Base-by-base conservation (phyloP, 2,797 vertebrate genomes). In the Pseudochromis fuscus region DNA sequence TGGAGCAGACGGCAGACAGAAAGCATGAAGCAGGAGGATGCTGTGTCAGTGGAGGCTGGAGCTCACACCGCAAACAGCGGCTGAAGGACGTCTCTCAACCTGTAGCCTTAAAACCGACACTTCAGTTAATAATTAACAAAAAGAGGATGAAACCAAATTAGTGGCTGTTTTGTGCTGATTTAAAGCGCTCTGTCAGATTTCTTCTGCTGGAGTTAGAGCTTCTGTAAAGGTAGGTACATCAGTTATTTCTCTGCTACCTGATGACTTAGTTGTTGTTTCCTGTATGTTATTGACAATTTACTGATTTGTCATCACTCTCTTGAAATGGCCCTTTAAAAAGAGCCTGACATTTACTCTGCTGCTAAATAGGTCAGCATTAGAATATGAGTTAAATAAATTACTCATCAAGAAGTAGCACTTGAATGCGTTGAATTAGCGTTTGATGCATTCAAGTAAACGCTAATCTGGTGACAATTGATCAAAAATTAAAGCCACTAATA, bases 141-240 rank as follows among this genome's bases (percentile, higher is more conserved):
- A 35, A 13, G 57, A 53, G 4, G 23, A 79, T 81, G 85, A 75
- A 24, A 59, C 38, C 19, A 13, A 74, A 24, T 53, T 79, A 60
- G 38, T 4, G 8, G 5, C n/a, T 44, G 15, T 21, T 4, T 35
- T 5, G 9, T 10, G 19, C 30, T 30, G 5, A 5, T 52, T 27
- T 65, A 1, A 38, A 52, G 46, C 62, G 4, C 3, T 7, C 19
- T n/a, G 28, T 61, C 42, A 25, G 53, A 31, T 49, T 40, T 74
- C 51, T 35, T 55, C 53, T 28, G 35, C 15, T 10, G 57, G 81
- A 81, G 82, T 83, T 75, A 70, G 59, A 79, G 51, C 66, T 56
- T 27, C 57, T 68, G 53, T 53, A 15, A 68, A 83, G 82, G 86
- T 84, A 77, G 40, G 89, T 44, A 9, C 50, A 11, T 24, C 16